Conservation (phyloP, 2,113 vertebrate species). For the Alces alces region DNA sequence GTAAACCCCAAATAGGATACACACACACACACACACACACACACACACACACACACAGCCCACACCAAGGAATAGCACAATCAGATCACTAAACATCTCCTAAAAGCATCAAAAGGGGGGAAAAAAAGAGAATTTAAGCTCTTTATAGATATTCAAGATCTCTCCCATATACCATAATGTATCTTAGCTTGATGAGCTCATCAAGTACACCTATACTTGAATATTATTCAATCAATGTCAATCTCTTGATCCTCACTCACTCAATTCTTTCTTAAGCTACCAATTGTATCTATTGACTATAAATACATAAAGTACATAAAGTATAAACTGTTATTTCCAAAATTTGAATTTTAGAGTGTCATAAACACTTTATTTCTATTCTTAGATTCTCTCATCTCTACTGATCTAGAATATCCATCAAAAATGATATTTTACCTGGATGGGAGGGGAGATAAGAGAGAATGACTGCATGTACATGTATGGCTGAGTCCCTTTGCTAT, state of each 20-base stretch:
- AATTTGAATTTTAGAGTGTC: background rate
- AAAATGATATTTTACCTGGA: background rate
- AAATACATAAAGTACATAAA: background rate
- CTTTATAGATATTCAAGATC: background rate
- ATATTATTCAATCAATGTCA: background rate
- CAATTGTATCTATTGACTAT: background rate
- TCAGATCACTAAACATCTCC: background rate
- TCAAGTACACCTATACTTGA: background rate
- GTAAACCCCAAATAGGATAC: background rate
- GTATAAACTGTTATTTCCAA: background rate
- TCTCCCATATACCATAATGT: background rate
- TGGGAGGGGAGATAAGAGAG: background rate
- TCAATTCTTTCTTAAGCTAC: background rate
- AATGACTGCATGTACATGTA: background rate
- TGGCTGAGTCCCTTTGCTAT: background rate
- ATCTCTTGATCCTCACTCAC: background rate
- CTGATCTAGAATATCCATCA: background rate
- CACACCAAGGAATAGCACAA: background rate
- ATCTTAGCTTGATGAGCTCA: background rate
- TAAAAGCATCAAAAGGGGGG: background rate
- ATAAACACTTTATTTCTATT: background rate
- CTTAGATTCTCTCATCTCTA: background rate
- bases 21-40: background rate
- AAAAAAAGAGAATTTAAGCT: background rate
- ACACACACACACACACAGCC: background rate